phyloP scores from a whole-genome alignment of 2,888 invertebrate genomes.

The Melipona bicolor region DNA sequence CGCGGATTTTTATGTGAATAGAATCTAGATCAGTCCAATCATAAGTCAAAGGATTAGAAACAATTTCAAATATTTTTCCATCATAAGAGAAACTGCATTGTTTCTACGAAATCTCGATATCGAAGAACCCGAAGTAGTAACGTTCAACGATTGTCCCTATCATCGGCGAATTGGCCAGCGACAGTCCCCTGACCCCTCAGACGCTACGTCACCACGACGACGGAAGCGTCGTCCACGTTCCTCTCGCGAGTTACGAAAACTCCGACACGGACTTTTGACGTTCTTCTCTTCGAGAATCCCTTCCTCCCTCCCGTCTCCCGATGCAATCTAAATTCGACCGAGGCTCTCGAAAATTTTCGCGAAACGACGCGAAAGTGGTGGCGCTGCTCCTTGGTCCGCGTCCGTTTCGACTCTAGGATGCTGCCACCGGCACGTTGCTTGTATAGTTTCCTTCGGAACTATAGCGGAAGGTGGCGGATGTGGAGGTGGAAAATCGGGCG shows the following conservation, averaged over 20 bases:
- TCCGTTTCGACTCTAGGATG: slow-evolving; percentile 40
- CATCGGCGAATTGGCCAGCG: not conserved
- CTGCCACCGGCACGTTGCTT: slow-evolving; percentile 49
- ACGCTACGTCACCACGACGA: slow-evolving; percentile 53
- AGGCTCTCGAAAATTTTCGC: slow-evolving; percentile 60
- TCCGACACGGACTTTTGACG: slow-evolving; percentile 44
- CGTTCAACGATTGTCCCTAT: not conserved
- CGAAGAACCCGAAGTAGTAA: not conserved
- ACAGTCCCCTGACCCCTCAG: slow-evolving; percentile 36
- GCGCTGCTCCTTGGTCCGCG: slow-evolving; percentile 46
- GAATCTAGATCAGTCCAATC: too few species aligned
- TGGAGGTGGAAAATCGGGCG: slow-evolving; percentile 73
- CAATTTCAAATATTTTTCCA: not conserved
- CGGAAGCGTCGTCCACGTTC: slow-evolving; percentile 37
- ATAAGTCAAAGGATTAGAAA: not conserved
- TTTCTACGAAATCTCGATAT: not conserved
- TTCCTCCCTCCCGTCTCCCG: not conserved
- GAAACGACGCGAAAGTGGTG: slow-evolving; percentile 65
- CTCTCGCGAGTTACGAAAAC: slow-evolving; percentile 41
- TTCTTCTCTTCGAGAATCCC: not conserved
- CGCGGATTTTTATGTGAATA: not conserved
- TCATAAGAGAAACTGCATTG: not conserved
- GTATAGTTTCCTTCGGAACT: slow-evolving; percentile 59
- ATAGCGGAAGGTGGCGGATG: slow-evolving; percentile 54
- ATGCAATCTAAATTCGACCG: slow-evolving; percentile 63